Conservation (phyloP, 2,797 vertebrate genomes). For the Synanceia verrucosa region DNA sequence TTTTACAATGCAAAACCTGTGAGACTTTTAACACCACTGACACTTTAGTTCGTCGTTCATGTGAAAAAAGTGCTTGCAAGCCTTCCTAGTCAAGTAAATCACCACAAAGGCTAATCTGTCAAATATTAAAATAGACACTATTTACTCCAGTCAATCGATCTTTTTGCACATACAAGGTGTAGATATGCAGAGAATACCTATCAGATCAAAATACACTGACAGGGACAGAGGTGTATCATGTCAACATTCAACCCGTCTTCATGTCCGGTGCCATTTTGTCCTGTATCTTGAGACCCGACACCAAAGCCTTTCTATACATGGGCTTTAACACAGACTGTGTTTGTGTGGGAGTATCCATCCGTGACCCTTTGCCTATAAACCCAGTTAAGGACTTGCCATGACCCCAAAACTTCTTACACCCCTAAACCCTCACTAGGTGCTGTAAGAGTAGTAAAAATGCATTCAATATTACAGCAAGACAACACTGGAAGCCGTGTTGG, state of each 20-base stretch:
- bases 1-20: conserved; percentile 3
- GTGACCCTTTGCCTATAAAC: conserved; percentile 70
- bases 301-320: conserved; percentile 65
- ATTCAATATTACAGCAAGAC: background rate
- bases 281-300: conserved; percentile 65
- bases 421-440: conserved; percentile 24
- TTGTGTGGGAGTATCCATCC: conserved; percentile 43
- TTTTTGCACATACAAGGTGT: background rate
- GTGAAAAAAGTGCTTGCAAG: conserved; percentile 3
- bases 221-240: conserved; percentile 1
- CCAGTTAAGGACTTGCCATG: conserved; percentile 29
- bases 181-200: background rate
- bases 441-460: background rate
- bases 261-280: conserved; percentile 62
- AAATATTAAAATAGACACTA: conserved; percentile 1
- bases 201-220: conserved; percentile 19
- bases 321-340: conserved; percentile 51
- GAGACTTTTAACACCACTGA: conserved; percentile 28
- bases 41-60: conserved; percentile 1
- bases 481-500: background rate
- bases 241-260: conserved; percentile 34
- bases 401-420: conserved; percentile 38
- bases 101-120: background rate
- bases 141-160: background rate
- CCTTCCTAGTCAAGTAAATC: background rate